phyloP scores from a whole-genome alignment of 2,797 vertebrate species.

The Iguana delicatissima region DNA sequence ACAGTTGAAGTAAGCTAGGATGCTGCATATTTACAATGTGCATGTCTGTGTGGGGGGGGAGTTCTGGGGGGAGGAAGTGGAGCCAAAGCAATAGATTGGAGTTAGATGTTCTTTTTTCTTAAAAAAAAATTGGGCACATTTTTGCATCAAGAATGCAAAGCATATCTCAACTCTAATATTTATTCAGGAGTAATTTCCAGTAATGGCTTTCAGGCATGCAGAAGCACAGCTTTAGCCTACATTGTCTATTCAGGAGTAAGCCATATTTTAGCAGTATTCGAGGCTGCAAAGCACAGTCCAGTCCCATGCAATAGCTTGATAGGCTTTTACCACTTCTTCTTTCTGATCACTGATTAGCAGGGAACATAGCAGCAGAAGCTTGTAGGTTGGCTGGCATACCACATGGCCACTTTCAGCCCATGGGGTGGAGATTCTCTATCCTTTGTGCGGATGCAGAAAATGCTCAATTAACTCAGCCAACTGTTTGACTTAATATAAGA shows the following conservation, averaged over 20 bases:
- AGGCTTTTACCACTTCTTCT: not conserved
- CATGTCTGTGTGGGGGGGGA: too few relatives aligned
- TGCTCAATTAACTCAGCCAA: not conserved
- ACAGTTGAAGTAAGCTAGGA: too few relatives aligned
- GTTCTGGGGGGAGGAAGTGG: too few relatives aligned
- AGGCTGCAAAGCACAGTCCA: not conserved
- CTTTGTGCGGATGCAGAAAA: not conserved
- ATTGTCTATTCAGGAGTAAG: not conserved
- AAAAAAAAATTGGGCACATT: not conserved
- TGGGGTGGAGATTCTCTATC: not conserved
- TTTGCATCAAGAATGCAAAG: not conserved
- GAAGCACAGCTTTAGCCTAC: not conserved
- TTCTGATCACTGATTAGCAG: not conserved
- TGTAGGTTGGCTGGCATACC: not conserved
- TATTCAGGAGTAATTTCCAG: not conserved
- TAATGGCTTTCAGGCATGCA: not conserved
- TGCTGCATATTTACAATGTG: too few relatives aligned
- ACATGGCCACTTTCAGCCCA: not conserved
- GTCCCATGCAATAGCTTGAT: not conserved
- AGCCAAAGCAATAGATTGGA: too few relatives aligned
- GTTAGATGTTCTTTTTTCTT: too few relatives aligned
- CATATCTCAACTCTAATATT: not conserved
- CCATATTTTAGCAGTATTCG: not conserved
- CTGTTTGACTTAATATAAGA: not conserved
- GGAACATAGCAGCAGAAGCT: not conserved